These are phyloP conservation scores for Microhierax caerulescens DNA, from an alignment of 2,797 vertebrate species.

Conservation along the genomic window DNA sequence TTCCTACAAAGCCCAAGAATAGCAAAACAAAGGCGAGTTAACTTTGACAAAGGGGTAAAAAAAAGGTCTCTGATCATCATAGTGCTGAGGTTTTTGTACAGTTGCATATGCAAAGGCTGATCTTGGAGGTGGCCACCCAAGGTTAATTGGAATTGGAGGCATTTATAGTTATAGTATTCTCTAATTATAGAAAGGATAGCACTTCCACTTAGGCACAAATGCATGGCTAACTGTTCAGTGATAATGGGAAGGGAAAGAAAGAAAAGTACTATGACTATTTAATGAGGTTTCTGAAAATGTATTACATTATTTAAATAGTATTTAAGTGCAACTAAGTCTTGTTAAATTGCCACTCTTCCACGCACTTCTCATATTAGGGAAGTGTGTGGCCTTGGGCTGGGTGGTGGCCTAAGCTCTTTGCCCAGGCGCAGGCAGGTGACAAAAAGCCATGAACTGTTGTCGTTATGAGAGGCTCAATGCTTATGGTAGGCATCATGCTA, in stretches of 20 bases:
- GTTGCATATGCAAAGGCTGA: not conserved
- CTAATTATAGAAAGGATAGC: constrained; percentile 15
- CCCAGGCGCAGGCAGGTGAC: not conserved
- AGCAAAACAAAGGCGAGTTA: not conserved
- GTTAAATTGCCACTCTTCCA: not conserved
- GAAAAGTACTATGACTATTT: not conserved
- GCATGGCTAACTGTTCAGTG: not conserved
- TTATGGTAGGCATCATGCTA: not conserved
- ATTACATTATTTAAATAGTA: not conserved
- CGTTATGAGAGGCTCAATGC: not conserved
- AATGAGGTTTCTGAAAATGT: not conserved
- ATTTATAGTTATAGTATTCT: not conserved
- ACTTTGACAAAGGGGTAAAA: not conserved
- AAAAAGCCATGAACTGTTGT: not conserved
- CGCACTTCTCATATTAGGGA: not conserved
- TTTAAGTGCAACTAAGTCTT: not conserved
- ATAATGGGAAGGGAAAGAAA: not conserved
- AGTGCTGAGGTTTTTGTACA: not conserved
- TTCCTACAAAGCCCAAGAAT: not conserved
- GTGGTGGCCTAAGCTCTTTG: not conserved
- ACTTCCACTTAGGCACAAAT: not conserved
- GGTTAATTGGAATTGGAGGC: not conserved
- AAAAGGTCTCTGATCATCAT: not conserved
- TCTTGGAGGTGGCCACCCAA: not conserved
- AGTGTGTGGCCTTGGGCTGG: not conserved